Evolutionary conservation across 2,797 vertebrate species (phyloP).

Genomic region (Coilia nasus): DNA sequence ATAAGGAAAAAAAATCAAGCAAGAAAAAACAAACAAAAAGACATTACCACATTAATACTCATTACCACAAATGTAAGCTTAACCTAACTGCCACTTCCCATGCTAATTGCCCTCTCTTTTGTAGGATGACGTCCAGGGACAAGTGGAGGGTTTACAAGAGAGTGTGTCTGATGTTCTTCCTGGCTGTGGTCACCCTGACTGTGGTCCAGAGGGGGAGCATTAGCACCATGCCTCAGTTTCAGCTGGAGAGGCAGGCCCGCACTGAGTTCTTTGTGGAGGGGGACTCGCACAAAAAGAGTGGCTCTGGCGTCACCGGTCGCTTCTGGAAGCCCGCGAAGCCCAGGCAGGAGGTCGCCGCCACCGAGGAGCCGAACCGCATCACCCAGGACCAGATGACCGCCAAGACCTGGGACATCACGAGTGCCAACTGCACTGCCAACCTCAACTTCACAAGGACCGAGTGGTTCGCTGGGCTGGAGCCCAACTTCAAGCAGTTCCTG

Average conservation of each 20-base stretch:
- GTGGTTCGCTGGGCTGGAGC: conserved; percentile 85
- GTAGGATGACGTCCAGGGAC: conserved; percentile 79
- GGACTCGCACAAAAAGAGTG: conserved; percentile 53
- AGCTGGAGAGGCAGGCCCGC: conserved; percentile 67
- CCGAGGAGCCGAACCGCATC: not conserved
- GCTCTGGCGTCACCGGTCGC: conserved; percentile 36
- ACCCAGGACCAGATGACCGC: conserved; percentile 14
- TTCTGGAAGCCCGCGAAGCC: conserved; percentile 82
- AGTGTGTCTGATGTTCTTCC: conserved; percentile 77
- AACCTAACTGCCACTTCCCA: not conserved
- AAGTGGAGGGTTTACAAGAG: conserved; percentile 83
- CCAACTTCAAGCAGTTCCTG: conserved; percentile 88
- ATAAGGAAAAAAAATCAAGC: too few relatives aligned
- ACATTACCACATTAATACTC: not conserved
- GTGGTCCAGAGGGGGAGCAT: conserved; percentile 81
- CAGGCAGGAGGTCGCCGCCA: not conserved
- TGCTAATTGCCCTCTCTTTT: conserved; percentile 25
- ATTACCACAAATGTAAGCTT: too few relatives aligned
- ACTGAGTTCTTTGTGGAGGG: conserved; percentile 52
- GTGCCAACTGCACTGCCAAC: conserved; percentile 87
- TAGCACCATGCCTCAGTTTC: conserved; percentile 71
- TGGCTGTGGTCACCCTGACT: conserved; percentile 79
- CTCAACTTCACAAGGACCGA: conserved; percentile 78
- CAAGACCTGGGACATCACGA: conserved; percentile 82
- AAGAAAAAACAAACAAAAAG: too few relatives aligned